These are phyloP conservation scores for Patiria miniata DNA, from an alignment of 35 echinoderm and acorn worm genomes.

Conservation along the genomic window DNA sequence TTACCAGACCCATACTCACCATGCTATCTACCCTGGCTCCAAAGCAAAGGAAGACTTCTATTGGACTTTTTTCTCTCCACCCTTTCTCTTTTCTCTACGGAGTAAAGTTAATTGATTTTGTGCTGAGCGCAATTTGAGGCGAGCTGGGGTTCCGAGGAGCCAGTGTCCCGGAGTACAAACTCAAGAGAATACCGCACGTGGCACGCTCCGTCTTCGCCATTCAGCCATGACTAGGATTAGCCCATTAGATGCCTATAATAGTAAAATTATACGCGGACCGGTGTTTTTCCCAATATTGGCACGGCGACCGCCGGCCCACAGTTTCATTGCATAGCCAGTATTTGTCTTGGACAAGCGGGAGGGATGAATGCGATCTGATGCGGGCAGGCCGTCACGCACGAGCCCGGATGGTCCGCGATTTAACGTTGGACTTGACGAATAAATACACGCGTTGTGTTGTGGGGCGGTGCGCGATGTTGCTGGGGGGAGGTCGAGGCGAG, in stretches of 20 bases:
- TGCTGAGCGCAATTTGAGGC: slow-evolving; percentile 12
- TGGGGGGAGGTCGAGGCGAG: not conserved
- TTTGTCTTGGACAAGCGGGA: slow-evolving; percentile 19
- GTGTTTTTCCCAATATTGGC: slow-evolving; percentile 30
- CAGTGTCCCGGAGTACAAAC: not conserved
- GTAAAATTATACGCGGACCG: slow-evolving; percentile 25
- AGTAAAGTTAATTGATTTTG: slow-evolving; percentile 27
- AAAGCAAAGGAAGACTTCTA: slow-evolving; percentile 22
- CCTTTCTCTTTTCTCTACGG: not conserved
- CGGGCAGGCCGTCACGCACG: slow-evolving; percentile 21
- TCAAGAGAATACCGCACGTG: slow-evolving; percentile 22
- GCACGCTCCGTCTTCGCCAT: slow-evolving; percentile 1
- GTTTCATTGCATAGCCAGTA: slow-evolving; percentile 28
- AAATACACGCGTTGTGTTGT: slow-evolving; percentile 21
- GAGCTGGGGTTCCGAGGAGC: not conserved
- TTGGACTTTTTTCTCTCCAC: not conserved
- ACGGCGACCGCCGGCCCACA: not conserved
- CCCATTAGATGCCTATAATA: slow-evolving; percentile 33
- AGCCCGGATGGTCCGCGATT: slow-evolving; percentile 12
- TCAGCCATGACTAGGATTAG: slow-evolving; percentile 21
- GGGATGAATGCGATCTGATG: slow-evolving; percentile 15
- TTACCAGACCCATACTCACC: not conserved
- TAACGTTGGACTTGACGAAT: slow-evolving; percentile 21
- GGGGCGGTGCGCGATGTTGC: not conserved
- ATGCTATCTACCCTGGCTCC: not conserved